Base-by-base conservation (phyloP, 2,797 vertebrate genomes). In the Cirrhinus mrigala region DNA sequence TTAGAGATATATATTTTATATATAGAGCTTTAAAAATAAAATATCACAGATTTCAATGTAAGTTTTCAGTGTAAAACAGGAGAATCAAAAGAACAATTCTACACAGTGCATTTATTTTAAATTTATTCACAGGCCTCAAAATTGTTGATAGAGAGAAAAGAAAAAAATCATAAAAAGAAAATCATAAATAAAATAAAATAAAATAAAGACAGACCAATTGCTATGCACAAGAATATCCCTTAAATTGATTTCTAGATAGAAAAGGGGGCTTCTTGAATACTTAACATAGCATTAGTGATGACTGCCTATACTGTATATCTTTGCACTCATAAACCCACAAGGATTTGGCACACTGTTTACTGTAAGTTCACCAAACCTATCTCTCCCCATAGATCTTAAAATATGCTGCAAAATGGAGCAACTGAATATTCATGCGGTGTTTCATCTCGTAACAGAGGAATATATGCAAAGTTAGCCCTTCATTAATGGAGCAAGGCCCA, bases 341-440 rank as follows among this genome's bases (percentile, higher is more conserved):
- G 29, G 60, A 66, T 20, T 74, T 52, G 33, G 33, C 75, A 44
- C 74, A 79, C 40, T 71, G 52, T 78, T 78, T 44, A 78, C 50
- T 70, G 52, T 77, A 56, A 68, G 56, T 85, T 76, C 1, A 50
- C 24, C 12, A 76, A 56, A 70, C 29, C 79, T 27, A 68, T 77
- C 24, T 84, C 52, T 83, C 48, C 50, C 14, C 11, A 40, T 14
- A 52, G 27, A 75, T 74, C 78, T 70, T 29, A 81, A 16, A 74
- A n/a, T 58, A 80, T 10, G 7, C 52, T 66, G 40, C 40, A 80
- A 75, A 84, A 60, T 79, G 52, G 44, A 81, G 40, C 66, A 79
- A 81, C 15, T 70, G 54, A 86, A 84, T 88, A 84, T 88, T 84
- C 48, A 88, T 86, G 71, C 18, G 0, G 48, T 66, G 44, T 62